Evolutionary conservation across 2,797 vertebrate species (phyloP).

Genomic region (Echiichthys vipera): DNA sequence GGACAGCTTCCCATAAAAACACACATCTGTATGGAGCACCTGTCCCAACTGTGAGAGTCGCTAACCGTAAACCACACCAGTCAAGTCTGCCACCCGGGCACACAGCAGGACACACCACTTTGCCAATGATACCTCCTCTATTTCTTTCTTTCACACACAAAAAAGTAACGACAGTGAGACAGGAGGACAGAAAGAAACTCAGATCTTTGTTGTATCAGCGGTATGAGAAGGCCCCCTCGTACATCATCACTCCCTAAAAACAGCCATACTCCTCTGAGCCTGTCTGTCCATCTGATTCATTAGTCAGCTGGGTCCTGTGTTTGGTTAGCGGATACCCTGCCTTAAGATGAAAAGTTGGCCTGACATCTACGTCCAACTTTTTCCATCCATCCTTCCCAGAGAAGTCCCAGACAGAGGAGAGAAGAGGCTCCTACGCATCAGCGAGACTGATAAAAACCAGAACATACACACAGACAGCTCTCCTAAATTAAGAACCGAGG

Average conservation of each 20-base stretch:
- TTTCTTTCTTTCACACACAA: constrained; percentile 21
- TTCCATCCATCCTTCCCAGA: constrained; percentile 74
- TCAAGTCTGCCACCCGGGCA: constrained; percentile 40
- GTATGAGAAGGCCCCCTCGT: constrained; percentile 38
- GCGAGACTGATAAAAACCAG: constrained; percentile 79
- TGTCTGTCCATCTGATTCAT: constrained; percentile 71
- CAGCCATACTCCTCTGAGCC: constrained; percentile 53
- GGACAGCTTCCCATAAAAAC: constrained; percentile 71
- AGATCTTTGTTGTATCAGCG: constrained; percentile 22
- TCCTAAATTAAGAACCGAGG: constrained; percentile 64
- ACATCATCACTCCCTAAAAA: constrained; percentile 61
- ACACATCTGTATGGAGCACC: constrained; percentile 69
- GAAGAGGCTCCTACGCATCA: constrained; percentile 73
- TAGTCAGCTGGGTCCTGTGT: constrained; percentile 70
- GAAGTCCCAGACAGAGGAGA: constrained; percentile 56
- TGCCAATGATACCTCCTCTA: neutral
- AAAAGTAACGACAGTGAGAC: constrained; percentile 10
- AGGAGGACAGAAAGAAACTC: constrained; percentile 9
- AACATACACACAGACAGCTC: constrained; percentile 65
- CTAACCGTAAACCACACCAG: constrained; percentile 65
- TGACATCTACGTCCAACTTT: constrained; percentile 75
- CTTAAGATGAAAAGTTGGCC: constrained; percentile 75
- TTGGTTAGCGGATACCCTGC: constrained; percentile 75
- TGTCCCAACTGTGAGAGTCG: constrained; percentile 59
- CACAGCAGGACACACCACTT: constrained; percentile 24